Percentiles rank a stretch among this genome's conserved stretches.
These are phyloP conservation scores for Drosophila putrida DNA, from an alignment of 2,888 invertebrate genomes.

Conservation along the genomic window DNA sequence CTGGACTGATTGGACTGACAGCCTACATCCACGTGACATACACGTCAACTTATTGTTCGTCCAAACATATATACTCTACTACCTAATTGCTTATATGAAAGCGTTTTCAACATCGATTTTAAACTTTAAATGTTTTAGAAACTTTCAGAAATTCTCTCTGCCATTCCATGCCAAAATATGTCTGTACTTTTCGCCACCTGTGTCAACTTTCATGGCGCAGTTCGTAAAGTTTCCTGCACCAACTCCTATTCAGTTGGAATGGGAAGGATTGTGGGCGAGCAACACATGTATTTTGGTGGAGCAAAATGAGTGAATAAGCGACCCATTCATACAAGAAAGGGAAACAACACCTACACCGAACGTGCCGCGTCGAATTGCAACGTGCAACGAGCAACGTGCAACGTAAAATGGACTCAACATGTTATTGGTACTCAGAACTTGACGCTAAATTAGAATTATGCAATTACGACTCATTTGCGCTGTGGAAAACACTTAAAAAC, in stretches of 20 bases:
- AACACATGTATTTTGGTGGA: constrained; percentile 36
- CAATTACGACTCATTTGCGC: constrained; percentile 79
- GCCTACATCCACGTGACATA: constrained; percentile 34
- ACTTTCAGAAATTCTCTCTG: not conserved
- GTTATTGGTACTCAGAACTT: constrained; percentile 73
- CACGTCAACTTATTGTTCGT: constrained; percentile 2
- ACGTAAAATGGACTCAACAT: constrained; percentile 67
- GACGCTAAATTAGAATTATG: constrained; percentile 76
- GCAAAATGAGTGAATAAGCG: constrained; percentile 44
- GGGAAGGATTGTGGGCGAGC: constrained; percentile 20
- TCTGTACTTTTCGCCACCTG: constrained; percentile 37
- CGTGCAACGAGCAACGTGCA: constrained; percentile 32
- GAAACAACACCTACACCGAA: constrained; percentile 15
- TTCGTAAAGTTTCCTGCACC: constrained; percentile 41
- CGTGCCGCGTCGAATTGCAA: constrained; percentile 2
- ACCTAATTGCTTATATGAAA: too few relatives aligned
- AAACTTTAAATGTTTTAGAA: not conserved
- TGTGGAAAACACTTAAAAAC: constrained; percentile 76
- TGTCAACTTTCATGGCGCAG: constrained; percentile 22
- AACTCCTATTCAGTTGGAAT: constrained; percentile 46
- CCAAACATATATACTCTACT: not conserved
- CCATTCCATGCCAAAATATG: constrained; percentile 4
- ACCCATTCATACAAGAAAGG: constrained; percentile 19
- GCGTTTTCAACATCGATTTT: not conserved
- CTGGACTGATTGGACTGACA: not conserved